Conservation (phyloP, 1,140 invertebrate species). For the Bombus superbus region DNA sequence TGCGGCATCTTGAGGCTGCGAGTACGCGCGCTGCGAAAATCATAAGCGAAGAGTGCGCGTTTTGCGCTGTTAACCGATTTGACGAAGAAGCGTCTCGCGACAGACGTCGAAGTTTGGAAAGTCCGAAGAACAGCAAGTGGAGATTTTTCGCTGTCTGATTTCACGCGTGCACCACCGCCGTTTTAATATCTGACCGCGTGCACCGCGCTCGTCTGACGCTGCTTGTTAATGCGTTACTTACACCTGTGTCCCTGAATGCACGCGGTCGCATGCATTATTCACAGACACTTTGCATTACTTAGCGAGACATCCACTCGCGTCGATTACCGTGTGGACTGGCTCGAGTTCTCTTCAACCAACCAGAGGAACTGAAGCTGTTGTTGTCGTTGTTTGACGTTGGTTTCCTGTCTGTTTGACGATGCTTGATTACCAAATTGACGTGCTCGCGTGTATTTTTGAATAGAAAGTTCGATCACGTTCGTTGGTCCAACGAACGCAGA, state of each 20-base stretch:
- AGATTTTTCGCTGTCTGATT: slow-evolving; percentile 14
- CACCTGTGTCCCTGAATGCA: slow-evolving; percentile 26
- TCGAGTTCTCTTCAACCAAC: slow-evolving; percentile 3
- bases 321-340: slow-evolving; percentile 33
- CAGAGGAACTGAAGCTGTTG: slow-evolving; percentile 2
- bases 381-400: slow-evolving; percentile 8
- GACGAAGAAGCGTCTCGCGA: too few species aligned
- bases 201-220: slow-evolving; percentile 16
- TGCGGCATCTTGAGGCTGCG: background rate
- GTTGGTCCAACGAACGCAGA: background rate
- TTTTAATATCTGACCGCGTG: slow-evolving; percentile 34
- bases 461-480: background rate
- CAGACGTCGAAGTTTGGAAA: background rate
- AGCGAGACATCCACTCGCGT: slow-evolving; percentile 22
- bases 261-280: slow-evolving; percentile 42
- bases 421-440: slow-evolving; percentile 13
- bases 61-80: background rate
- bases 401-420: background rate
- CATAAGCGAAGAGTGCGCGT: rapidly evolving
- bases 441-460: background rate
- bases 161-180: background rate
- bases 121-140: too few species aligned
- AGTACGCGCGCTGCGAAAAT: background rate
- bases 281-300: slow-evolving; percentile 49
- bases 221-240: slow-evolving; percentile 46